Evolutionary conservation across 64 coral and sea anemone genomes (phyloP).

Genomic region (Platygyra sinensis): DNA sequence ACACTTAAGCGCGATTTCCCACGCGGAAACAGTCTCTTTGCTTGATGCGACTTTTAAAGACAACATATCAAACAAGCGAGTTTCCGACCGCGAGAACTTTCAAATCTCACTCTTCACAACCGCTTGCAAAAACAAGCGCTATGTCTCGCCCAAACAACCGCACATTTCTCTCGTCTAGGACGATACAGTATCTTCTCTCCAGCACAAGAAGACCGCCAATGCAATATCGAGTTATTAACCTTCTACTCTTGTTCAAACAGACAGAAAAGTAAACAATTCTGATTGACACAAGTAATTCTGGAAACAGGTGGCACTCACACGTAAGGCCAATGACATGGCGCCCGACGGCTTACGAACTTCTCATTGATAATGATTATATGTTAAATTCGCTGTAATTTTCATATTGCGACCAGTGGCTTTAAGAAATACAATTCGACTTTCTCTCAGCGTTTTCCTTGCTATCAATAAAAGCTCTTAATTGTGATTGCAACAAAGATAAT

Average conservation of each 20-base stretch:
- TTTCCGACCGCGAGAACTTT: neutral
- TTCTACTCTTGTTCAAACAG: conserved; percentile 22
- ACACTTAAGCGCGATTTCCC: neutral
- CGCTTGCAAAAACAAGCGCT: neutral
- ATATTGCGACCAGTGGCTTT: conserved; percentile 9
- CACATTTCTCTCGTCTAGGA: neutral
- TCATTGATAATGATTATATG: neutral
- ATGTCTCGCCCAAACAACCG: neutral
- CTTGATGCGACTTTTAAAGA: neutral
- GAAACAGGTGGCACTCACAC: conserved; percentile 13
- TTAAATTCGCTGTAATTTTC: conserved; percentile 20
- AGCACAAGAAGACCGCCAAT: neutral
- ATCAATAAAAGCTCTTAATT: conserved; percentile 36
- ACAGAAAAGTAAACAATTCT: conserved; percentile 37
- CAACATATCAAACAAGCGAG: neutral
- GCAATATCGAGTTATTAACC: conserved; percentile 41
- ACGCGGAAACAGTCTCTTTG: neutral
- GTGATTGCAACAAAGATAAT: conserved; percentile 36
- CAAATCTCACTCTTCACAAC: neutral
- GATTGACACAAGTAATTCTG: conserved; percentile 32
- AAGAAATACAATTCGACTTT: neutral
- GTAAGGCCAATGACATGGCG: neutral
- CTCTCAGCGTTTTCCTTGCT: neutral
- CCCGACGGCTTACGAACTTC: neutral
- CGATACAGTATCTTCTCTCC: neutral